Evolutionary conservation across 2,797 vertebrate genomes (phyloP).

Genomic region (Eulemur coronatus): DNA sequence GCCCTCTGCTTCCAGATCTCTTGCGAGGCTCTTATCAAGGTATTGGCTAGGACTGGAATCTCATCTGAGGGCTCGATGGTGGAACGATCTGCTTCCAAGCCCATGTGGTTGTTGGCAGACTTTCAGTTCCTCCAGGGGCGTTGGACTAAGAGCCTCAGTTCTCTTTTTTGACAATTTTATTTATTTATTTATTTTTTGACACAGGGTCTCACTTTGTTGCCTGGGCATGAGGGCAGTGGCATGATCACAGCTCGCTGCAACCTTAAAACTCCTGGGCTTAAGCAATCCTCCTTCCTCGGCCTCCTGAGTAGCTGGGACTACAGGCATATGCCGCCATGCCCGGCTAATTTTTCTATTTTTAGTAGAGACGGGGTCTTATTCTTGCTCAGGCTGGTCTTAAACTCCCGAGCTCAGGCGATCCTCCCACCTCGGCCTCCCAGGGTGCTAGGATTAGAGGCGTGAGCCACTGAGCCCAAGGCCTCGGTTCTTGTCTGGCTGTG

Average conservation of each 20-base stretch:
- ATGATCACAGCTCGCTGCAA: neutral
- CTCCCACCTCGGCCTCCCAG: neutral
- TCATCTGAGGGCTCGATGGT: neutral
- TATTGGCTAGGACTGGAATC: neutral
- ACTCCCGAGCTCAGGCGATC: neutral
- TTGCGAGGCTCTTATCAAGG: neutral
- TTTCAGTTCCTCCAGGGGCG: neutral
- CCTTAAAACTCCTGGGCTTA: neutral
- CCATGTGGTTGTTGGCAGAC: neutral
- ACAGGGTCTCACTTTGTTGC: neutral
- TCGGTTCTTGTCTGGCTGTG: neutral
- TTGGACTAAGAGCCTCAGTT: neutral
- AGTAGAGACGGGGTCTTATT: neutral
- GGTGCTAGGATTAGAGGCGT: neutral
- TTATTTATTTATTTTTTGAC: too few relatives aligned
- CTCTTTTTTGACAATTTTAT: neutral
- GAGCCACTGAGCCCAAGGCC: neutral
- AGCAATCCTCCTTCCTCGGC: neutral
- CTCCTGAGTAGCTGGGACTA: too few relatives aligned
- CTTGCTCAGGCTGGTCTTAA: neutral
- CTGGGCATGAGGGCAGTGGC: neutral
- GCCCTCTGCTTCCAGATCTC: neutral
- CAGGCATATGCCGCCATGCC: too few relatives aligned
- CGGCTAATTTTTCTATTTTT: neutral
- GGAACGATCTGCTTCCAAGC: neutral